Base-by-base conservation (phyloP, 2,888 invertebrate species). In the Ischnus inquisitorius region DNA sequence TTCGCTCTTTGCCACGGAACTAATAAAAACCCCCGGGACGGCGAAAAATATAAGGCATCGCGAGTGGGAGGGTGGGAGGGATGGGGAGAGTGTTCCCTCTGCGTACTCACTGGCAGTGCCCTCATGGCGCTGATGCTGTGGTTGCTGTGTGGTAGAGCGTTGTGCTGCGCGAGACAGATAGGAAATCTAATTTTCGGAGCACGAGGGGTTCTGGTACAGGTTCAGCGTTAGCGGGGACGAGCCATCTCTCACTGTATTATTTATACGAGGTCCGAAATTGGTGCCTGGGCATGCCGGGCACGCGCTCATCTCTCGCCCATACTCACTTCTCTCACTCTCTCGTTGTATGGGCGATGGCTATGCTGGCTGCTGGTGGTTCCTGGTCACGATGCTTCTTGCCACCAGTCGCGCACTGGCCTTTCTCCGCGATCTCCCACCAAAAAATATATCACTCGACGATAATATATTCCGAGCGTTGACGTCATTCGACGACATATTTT, bases 121-220 rank as follows among this genome's bases (percentile, higher is more conserved):
- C 64, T 83, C 65, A 64, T 75, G 75, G 71, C 48, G 25, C 62
- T 69, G 48, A 65, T 71, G 54, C 19, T 14, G 39, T 60, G 19
- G 34, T 46, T 72, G 64, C 69, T 57, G 54, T 67, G 69, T 68
- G 71, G 76, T 76, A 64, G 14, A 62, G 48, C 83, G 74, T 46
- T 75, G 75, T 76, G 77, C 84, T 90, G 89, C 88, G 85, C 86
- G 90, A 90, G 94, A 94, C 88, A 91, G 92, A 93, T 91, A 91
- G 93, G 95, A 94, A 94, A 91, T 93, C 93, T 92, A 92, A 93
- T 93, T 93, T 92, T 90, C 88, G 85, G 34, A 80, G 83, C 84
- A 83, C 83, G 86, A 84, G 88, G 85, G 88, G 86, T 85, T 79
- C 82, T 76, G 62, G 87, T 83, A 86, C 89, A 88, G 86, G 89